Evolutionary conservation across 2,797 vertebrate genomes (phyloP).

Genomic region (Dromococcyx pavoninus): DNA sequence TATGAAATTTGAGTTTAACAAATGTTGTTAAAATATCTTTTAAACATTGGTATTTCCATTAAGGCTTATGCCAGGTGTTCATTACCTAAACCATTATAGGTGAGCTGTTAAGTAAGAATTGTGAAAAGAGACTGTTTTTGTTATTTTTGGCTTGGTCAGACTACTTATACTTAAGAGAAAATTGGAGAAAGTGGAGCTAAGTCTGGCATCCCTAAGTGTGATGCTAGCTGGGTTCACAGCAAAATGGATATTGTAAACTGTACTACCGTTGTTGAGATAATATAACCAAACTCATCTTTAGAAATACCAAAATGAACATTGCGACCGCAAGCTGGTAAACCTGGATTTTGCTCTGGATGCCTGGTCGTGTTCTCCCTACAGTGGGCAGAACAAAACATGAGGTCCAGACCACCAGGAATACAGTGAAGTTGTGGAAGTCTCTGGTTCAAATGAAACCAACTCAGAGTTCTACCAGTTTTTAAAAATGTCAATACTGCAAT

Average conservation of each 20-base stretch:
- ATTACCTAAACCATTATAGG: background rate
- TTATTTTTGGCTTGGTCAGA: background rate
- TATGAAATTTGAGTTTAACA: slow-evolving; percentile 19
- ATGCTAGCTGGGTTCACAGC: background rate
- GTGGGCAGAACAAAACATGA: background rate
- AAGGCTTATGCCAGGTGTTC: background rate
- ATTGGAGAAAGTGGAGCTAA: background rate
- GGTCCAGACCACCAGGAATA: background rate
- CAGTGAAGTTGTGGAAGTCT: background rate
- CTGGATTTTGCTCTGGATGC: background rate
- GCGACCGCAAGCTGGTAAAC: background rate
- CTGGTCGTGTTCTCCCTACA: background rate
- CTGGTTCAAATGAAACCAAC: background rate
- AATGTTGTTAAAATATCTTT: background rate
- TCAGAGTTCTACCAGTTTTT: background rate
- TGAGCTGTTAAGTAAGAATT: background rate
- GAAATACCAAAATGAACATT: background rate
- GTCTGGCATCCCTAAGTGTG: background rate
- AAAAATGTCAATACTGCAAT: background rate
- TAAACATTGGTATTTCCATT: background rate
- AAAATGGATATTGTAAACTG: background rate
- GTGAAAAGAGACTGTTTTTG: background rate
- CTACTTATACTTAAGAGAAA: background rate
- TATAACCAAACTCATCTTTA: background rate
- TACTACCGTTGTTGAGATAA: background rate